Conservation (phyloP, 2,888 invertebrate species). For the Dysmachus trigonus region DNA sequence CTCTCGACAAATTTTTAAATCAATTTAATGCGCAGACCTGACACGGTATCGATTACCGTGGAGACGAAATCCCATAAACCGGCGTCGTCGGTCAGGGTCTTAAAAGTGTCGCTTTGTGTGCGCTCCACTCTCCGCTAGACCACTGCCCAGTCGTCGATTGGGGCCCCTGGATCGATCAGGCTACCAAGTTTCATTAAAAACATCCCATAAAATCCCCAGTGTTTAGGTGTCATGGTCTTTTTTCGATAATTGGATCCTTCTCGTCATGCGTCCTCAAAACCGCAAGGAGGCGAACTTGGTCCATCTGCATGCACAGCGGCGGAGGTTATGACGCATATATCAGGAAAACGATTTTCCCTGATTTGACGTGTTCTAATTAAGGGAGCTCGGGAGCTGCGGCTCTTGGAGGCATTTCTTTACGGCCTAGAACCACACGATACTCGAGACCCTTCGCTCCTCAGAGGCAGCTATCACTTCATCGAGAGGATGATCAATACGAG, state of each 20-base stretch:
- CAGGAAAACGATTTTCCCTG: neutral
- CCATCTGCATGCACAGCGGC: neutral
- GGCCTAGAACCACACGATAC: neutral
- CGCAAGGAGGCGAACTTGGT: neutral
- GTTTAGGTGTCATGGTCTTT: neutral
- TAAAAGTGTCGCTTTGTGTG: neutral
- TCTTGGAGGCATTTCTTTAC: neutral
- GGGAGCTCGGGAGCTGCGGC: neutral
- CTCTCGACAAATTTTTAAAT: constrained; percentile 21
- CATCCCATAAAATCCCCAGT: neutral
- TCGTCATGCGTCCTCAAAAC: neutral
- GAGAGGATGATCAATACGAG: constrained; percentile 5
- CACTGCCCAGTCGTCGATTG: neutral
- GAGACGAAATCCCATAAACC: neutral
- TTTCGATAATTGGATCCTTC: neutral
- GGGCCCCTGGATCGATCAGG: neutral
- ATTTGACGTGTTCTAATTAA: neutral
- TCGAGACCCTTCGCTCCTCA: neutral
- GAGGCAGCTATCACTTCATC: constrained; percentile 10
- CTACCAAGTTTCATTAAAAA: constrained; percentile 21
- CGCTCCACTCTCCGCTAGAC: neutral
- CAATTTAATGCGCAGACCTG: constrained; percentile 19
- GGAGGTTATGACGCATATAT: neutral
- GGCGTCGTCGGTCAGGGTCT: neutral
- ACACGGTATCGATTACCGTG: constrained; percentile 23